Percentiles rank a stretch among this genome's conserved stretches.
These are phyloP conservation scores for Allolobophora icterica DNA, from an alignment of 2,888 invertebrate species.

Conservation along the genomic window DNA sequence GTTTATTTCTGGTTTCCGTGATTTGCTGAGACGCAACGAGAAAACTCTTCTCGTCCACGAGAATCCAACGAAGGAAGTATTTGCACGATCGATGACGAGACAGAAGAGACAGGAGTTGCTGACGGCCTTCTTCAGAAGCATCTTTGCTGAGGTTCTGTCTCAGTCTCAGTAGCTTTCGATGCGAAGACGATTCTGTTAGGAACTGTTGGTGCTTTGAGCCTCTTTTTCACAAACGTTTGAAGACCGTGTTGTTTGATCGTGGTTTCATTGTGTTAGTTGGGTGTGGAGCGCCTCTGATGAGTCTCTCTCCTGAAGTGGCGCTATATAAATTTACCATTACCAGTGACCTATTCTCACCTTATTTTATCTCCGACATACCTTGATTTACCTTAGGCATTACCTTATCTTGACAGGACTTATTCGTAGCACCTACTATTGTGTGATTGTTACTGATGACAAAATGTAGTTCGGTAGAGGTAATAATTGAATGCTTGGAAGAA, in stretches of 20 bases:
- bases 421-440: too few relatives aligned
- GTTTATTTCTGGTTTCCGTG: constrained; percentile 50
- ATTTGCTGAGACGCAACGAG: constrained; percentile 45
- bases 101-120: constrained; percentile 57
- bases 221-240: too few relatives aligned
- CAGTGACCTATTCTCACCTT: neutral
- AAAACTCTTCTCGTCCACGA: constrained; percentile 43
- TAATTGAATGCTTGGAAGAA: neutral
- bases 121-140: constrained; percentile 58
- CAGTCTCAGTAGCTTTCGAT: neutral
- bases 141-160: constrained; percentile 47
- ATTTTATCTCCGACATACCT: neutral
- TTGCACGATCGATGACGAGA: constrained; percentile 56
- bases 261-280: too few relatives aligned
- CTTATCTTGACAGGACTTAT: too few relatives aligned
- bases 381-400: neutral
- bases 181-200: neutral
- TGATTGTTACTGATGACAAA: too few relatives aligned
- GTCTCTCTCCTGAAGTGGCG: too few relatives aligned
- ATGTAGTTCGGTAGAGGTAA: too few relatives aligned
- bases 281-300: too few relatives aligned
- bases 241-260: too few relatives aligned
- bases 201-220: neutral
- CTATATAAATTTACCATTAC: too few relatives aligned
- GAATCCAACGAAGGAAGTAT: constrained; percentile 47